A percentile compares a stretch with the other conserved stretches of the same genome.
Evolutionary conservation across 2,888 invertebrate genomes (phyloP).

Genomic region (Chouioia cunea): DNA sequence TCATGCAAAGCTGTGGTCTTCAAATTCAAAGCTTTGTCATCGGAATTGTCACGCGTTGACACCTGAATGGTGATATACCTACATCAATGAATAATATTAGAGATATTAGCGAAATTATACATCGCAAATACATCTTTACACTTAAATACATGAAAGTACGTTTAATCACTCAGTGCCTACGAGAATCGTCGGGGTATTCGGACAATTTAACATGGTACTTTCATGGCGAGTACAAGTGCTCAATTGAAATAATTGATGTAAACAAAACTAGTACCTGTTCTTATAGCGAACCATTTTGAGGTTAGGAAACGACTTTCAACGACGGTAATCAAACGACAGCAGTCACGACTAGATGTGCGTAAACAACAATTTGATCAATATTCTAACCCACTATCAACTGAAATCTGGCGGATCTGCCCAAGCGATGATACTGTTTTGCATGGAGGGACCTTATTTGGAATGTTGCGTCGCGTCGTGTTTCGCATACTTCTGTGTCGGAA

Average conservation of each 20-base stretch:
- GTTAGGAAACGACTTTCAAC: constrained; percentile 26
- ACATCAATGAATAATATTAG: constrained; percentile 50
- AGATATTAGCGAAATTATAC: constrained; percentile 39
- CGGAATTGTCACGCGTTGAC: constrained; percentile 69
- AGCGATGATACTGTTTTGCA: too few species aligned
- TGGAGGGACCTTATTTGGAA: too few species aligned
- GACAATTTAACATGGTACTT: neutral
- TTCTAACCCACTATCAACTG: neutral
- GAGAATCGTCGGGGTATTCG: constrained; percentile 4
- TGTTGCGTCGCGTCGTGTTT: too few species aligned
- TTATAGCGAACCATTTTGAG: constrained; percentile 76
- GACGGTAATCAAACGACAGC: constrained; percentile 10
- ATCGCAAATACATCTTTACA: neutral
- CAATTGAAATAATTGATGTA: constrained; percentile 23
- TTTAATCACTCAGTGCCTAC: constrained; percentile 12
- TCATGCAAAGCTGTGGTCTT: constrained; percentile 72
- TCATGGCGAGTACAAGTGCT: neutral
- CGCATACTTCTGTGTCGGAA: neutral
- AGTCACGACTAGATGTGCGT: neutral
- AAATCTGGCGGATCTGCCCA: too few species aligned
- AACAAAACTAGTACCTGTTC: constrained; percentile 71
- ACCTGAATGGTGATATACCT: constrained; percentile 81
- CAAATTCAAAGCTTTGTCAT: constrained; percentile 70
- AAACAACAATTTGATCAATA: constrained; percentile 9
- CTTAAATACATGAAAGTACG: constrained; percentile 7